These are phyloP conservation scores for Aleiodes leptofemur DNA, from an alignment of 2,888 invertebrate genomes.

Conservation along the genomic window DNA sequence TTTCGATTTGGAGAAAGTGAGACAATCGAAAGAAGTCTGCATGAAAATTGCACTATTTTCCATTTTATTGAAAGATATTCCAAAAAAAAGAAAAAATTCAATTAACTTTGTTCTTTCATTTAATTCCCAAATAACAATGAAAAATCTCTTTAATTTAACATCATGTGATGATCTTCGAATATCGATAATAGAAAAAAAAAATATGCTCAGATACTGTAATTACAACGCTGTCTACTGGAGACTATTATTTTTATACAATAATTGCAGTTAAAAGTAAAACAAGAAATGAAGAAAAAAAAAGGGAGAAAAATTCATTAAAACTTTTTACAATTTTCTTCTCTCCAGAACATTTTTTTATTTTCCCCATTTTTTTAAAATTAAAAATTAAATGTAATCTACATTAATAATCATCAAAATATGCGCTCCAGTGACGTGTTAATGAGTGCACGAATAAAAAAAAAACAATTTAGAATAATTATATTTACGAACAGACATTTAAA, in stretches of 20 bases:
- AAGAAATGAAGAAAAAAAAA: conserved; percentile 45
- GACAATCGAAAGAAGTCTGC: too few relatives aligned
- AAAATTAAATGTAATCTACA: conserved; percentile 10
- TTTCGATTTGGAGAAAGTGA: background rate
- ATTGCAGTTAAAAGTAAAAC: conserved; percentile 42
- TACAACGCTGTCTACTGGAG: conserved; percentile 62
- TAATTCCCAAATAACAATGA: background rate
- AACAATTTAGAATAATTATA: background rate
- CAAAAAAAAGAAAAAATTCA: background rate
- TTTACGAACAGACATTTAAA: conserved; percentile 43
- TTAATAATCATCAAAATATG: conserved; percentile 42
- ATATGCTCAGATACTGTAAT: conserved; percentile 65
- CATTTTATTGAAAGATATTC: background rate
- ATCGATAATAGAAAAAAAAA: conserved; percentile 41
- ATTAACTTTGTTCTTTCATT: background rate
- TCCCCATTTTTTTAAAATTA: conserved; percentile 29
- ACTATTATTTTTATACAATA: conserved; percentile 73
- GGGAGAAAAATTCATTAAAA: conserved; percentile 41
- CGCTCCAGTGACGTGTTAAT: conserved; percentile 53
- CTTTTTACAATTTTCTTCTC: conserved; percentile 44
- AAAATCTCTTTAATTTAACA: conserved; percentile 35
- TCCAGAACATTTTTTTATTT: conserved; percentile 34
- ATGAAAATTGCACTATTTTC: too few relatives aligned
- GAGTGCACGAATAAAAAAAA: conserved; percentile 47
- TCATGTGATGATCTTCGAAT: conserved; percentile 38